phyloP scores from a whole-genome alignment of 1,140 invertebrate genomes.

The Drosophila trapezifrons region DNA sequence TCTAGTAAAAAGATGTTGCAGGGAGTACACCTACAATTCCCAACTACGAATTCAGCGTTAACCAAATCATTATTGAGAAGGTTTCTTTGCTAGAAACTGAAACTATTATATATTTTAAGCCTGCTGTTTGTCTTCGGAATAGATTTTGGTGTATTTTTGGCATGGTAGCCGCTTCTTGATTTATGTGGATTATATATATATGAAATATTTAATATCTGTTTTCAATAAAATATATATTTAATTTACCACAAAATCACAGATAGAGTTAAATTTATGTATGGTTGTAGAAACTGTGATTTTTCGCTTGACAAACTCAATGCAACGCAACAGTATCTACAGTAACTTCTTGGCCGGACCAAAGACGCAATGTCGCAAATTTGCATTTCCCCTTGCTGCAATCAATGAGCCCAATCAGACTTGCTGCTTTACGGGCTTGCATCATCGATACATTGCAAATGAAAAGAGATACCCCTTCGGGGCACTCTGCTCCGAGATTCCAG shows the following conservation, averaged over 20 bases:
- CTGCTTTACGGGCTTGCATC: conserved; percentile 36
- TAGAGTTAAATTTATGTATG: neutral
- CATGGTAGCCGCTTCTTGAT: no score
- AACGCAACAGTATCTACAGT: neutral
- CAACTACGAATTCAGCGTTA: no score
- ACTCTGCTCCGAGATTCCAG: conserved; percentile 17
- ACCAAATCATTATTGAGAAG: no score
- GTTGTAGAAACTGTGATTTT: neutral
- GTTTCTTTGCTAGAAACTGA: no score
- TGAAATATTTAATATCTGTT: neutral
- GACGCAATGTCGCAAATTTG: conserved; percentile 29
- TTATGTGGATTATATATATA: no score
- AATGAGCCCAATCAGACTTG: conserved; percentile 39
- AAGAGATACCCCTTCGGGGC: conserved; percentile 24
- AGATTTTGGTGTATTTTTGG: no score
- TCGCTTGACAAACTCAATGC: neutral
- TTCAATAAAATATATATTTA: neutral
- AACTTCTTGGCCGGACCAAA: neutral
- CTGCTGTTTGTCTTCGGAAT: no score
- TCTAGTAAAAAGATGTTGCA: no score
- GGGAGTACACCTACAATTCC: no score
- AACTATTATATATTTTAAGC: no score
- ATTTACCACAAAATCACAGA: neutral
- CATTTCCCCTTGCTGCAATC: conserved; percentile 27
- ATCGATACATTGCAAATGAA: conserved; percentile 32